Conservation (phyloP, 2,113 vertebrate genomes). For the Choloepus hoffmanni region DNA sequence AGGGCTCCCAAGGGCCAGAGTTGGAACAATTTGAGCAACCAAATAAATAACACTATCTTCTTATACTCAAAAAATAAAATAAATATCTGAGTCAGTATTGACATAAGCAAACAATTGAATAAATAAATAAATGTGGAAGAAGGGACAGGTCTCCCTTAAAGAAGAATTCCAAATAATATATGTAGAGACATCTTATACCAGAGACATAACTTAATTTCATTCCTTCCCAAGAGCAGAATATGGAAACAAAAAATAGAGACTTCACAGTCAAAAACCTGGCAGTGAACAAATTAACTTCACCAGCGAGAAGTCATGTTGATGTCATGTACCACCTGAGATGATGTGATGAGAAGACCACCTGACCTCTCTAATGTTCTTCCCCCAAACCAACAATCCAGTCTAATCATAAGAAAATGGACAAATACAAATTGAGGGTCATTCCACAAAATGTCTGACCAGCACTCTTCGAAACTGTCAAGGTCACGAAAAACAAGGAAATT, state of each 20-base stretch:
- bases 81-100: not conserved
- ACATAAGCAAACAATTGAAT: conserved; percentile 26
- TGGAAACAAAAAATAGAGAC: not conserved
- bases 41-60: not conserved
- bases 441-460: not conserved
- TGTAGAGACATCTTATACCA: not conserved
- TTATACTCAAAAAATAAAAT: conserved; percentile 28
- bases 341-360: not conserved
- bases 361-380: not conserved
- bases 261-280: not conserved
- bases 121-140: not conserved
- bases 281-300: not conserved
- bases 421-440: not conserved
- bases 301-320: not conserved
- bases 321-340: not conserved
- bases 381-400: not conserved
- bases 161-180: not conserved
- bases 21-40: not conserved
- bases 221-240: not conserved
- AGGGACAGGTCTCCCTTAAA: not conserved
- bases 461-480: not conserved
- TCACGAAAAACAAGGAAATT: not conserved
- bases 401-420: not conserved
- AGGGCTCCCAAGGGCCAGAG: not conserved
- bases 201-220: not conserved